A percentile compares a stretch with the other conserved stretches of the same genome.
phyloP scores from a whole-genome alignment of 1,140 invertebrate genomes.

The Copidosoma floridanum region DNA sequence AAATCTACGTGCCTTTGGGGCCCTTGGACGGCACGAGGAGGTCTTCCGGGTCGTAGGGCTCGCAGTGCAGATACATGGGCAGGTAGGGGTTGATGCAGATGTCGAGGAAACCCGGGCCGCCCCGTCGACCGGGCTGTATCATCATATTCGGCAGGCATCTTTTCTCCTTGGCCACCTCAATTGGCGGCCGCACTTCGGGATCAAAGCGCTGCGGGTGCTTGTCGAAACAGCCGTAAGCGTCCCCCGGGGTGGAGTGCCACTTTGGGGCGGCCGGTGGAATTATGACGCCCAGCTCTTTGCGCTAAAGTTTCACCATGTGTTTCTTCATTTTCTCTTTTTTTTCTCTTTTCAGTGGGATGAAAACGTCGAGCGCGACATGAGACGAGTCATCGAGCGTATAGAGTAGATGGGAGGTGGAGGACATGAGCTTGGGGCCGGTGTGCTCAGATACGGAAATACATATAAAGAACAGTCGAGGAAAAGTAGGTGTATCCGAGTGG shows the following conservation, averaged over 20 bases:
- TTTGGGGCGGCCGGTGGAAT: constrained; percentile 37
- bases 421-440: no score
- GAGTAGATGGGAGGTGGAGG: no score
- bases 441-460: background rate
- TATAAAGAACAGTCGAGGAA: background rate
- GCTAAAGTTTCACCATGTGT: background rate
- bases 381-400: no score
- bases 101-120: constrained; percentile 43
- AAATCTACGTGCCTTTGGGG: no score
- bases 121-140: constrained; percentile 40
- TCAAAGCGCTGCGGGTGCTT: constrained; percentile 38
- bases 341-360: background rate
- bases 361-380: no score
- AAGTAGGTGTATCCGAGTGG: no score
- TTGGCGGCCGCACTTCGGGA: constrained; percentile 10
- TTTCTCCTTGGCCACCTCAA: constrained; percentile 29
- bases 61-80: constrained; percentile 21
- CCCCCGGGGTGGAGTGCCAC: constrained; percentile 43
- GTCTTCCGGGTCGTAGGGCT: constrained; percentile 33
- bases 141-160: constrained; percentile 36
- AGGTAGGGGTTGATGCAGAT: constrained; percentile 42
- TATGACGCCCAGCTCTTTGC: constrained; percentile 19
- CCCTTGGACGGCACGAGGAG: constrained; percentile 7
- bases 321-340: background rate
- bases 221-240: constrained; percentile 44